Conservation (phyloP, 1,140 invertebrate species). For the Orussus abietinus region DNA sequence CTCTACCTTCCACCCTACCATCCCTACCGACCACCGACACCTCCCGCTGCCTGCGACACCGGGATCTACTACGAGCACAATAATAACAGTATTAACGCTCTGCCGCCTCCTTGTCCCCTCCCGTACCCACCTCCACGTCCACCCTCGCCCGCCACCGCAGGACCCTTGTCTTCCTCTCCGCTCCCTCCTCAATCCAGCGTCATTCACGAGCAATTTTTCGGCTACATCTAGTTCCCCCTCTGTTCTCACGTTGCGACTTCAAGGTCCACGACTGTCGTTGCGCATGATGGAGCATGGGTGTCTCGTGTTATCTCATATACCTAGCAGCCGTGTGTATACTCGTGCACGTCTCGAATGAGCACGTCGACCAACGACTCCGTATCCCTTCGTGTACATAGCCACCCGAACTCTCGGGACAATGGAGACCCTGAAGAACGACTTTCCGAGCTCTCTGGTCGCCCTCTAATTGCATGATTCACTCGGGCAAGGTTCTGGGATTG, state of each 20-base stretch:
- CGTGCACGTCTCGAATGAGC: too few species aligned
- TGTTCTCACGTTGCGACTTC: constrained; percentile 11
- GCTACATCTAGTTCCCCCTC: constrained; percentile 56
- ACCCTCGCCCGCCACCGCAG: constrained; percentile 31
- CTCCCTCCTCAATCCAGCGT: constrained; percentile 48
- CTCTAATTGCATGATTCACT: too few species aligned
- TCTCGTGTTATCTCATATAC: too few species aligned
- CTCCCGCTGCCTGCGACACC: constrained; percentile 41
- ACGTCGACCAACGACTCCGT: too few species aligned
- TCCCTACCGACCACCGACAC: constrained; percentile 41
- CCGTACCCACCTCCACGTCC: constrained; percentile 15
- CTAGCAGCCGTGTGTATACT: too few species aligned
- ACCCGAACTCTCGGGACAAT: too few species aligned
- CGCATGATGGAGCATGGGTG: too few species aligned
- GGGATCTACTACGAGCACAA: constrained; percentile 35
- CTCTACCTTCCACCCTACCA: constrained; percentile 57
- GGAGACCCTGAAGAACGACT: too few species aligned
- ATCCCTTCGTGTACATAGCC: too few species aligned
- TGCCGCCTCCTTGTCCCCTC: constrained; percentile 31
- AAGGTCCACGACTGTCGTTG: too few species aligned
- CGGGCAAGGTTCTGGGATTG: too few species aligned
- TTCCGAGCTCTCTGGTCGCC: too few species aligned
- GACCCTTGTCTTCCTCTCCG: constrained; percentile 42
- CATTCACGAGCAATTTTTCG: constrained; percentile 66
- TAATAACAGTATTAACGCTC: constrained; percentile 39